These are phyloP conservation scores for Petrocephalus schoutedeni DNA, from an alignment of 2,797 vertebrate genomes.

Conservation along the genomic window DNA sequence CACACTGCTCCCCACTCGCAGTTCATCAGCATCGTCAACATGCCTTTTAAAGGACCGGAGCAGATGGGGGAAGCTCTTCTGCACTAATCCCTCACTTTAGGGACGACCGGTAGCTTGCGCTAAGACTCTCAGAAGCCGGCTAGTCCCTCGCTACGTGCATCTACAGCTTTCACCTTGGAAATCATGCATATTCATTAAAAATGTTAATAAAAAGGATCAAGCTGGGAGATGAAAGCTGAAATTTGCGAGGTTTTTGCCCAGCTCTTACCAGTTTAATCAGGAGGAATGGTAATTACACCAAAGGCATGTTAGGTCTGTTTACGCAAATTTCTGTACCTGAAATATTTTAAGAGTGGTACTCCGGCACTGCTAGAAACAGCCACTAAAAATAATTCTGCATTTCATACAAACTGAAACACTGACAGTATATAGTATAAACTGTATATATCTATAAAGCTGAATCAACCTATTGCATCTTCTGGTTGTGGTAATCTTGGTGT, in stretches of 20 bases:
- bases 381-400: neutral
- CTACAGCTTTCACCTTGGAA: slow-evolving; percentile 23
- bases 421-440: neutral
- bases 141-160: slow-evolving; percentile 9
- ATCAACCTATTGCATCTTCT: neutral
- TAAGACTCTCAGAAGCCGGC: neutral
- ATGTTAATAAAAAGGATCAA: slow-evolving; percentile 22
- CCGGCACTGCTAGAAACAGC: too few species aligned
- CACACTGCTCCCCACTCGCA: neutral
- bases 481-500: neutral
- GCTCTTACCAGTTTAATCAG: slow-evolving; percentile 18
- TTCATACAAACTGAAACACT: neutral
- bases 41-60: neutral
- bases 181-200: slow-evolving; percentile 27
- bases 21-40: neutral
- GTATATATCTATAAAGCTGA: neutral
- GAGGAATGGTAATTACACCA: neutral
- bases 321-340: neutral
- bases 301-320: neutral
- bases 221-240: slow-evolving; percentile 22
- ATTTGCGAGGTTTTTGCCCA: slow-evolving; percentile 19
- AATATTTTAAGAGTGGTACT: neutral
- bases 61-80: slow-evolving; percentile 12
- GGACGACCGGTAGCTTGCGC: neutral
- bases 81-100: slow-evolving; percentile 22